Conservation (phyloP, 2,797 vertebrate species). For the Buphagus erythrorhynchus region DNA sequence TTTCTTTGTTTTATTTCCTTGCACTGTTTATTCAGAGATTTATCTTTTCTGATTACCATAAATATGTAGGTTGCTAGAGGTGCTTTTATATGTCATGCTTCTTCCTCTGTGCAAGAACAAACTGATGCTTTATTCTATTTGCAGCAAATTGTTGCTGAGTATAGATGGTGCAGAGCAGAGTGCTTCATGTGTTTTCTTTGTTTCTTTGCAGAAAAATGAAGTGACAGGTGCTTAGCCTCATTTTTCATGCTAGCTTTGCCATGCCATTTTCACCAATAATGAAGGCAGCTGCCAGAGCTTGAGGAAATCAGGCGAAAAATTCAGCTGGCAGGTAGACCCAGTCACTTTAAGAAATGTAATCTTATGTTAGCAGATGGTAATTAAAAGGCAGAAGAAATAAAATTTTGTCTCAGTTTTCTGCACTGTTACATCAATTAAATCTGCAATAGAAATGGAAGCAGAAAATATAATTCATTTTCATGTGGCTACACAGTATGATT, state of each 20-base stretch:
- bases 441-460: slow-evolving; percentile 53
- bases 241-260: slow-evolving; percentile 69
- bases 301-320: slow-evolving; percentile 70
- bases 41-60: slow-evolving; percentile 31
- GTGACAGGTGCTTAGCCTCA: slow-evolving; percentile 73
- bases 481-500: slow-evolving; percentile 45
- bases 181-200: slow-evolving; percentile 49
- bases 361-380: slow-evolving; percentile 75
- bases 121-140: slow-evolving; percentile 21
- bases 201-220: slow-evolving; percentile 65
- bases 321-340: slow-evolving; percentile 72
- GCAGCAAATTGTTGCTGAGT: slow-evolving; percentile 25
- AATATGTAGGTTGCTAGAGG: background rate
- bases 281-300: slow-evolving; percentile 70
- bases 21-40: background rate
- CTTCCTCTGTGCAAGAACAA: background rate
- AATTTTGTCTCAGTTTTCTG: slow-evolving; percentile 72
- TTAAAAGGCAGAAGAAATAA: slow-evolving; percentile 76
- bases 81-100: background rate
- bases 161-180: slow-evolving; percentile 3
- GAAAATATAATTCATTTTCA: slow-evolving; percentile 48
- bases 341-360: slow-evolving; percentile 72
- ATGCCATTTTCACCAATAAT: slow-evolving; percentile 71
- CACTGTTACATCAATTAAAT: slow-evolving; percentile 71
- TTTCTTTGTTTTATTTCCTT: background rate